Percentiles rank a stretch among this genome's conserved stretches.
Conservation (phyloP, 30 jellyfish, hydroid and myxozoan species). For the Phacellophora camtschatica region DNA sequence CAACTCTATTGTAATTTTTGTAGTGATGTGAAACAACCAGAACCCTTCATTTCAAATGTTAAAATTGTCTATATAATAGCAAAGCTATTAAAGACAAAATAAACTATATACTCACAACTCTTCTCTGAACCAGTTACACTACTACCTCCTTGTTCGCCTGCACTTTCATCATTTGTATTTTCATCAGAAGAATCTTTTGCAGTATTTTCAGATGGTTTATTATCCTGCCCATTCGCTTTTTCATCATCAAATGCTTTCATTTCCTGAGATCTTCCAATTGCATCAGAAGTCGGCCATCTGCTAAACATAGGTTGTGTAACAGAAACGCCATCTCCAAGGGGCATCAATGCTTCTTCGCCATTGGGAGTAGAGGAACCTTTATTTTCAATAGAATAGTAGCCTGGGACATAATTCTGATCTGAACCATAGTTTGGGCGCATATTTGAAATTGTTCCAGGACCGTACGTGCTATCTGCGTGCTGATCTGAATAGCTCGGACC, state of each 20-base stretch:
- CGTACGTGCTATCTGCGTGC: not conserved
- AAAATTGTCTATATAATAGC: no score
- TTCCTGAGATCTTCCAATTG: not conserved
- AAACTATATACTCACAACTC: not conserved
- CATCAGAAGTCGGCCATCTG: constrained; percentile 14
- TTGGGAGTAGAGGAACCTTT: not conserved
- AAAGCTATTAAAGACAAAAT: no score
- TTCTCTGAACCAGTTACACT: not conserved
- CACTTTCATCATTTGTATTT: not conserved
- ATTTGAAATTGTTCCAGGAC: not conserved
- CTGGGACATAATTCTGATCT: constrained; percentile 7
- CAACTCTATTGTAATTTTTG: no score
- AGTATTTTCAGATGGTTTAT: no score
- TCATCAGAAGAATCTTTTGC: no score
- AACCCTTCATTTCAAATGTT: no score
- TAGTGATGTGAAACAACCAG: no score
- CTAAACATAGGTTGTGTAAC: constrained; percentile 2
- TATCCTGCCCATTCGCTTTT: no score
- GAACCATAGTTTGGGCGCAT: no score
- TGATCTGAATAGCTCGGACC: not conserved
- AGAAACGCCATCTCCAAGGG: constrained; percentile 21
- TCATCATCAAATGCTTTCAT: no score
- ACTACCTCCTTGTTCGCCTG: not conserved
- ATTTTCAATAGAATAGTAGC: not conserved
- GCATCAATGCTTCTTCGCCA: not conserved